Conservation (phyloP, 2,888 invertebrate species). For the Tipula unca region DNA sequence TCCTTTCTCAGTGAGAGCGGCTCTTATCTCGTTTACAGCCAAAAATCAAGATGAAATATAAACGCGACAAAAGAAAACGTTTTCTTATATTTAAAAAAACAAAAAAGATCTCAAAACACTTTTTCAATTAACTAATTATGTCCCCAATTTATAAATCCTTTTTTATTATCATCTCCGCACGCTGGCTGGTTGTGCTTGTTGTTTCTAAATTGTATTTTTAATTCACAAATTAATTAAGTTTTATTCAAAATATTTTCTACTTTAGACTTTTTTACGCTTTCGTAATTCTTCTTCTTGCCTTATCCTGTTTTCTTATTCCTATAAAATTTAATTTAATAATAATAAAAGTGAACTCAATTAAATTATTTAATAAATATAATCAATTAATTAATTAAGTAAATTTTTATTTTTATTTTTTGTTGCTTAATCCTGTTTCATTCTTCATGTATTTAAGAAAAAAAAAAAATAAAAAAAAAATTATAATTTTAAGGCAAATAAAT, state of each 20-base stretch:
- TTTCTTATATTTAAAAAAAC: too few relatives aligned
- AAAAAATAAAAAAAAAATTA: too few relatives aligned
- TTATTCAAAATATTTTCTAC: neutral
- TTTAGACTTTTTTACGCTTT: neutral
- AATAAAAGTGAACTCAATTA: neutral
- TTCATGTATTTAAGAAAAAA: neutral
- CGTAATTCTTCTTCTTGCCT: neutral
- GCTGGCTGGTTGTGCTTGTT: neutral
- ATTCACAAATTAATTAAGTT: neutral
- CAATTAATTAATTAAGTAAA: neutral
- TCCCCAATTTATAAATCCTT: neutral
- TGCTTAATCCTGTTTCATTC: neutral
- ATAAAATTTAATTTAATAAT: neutral
- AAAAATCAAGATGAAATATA: too few relatives aligned
- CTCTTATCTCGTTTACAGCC: too few relatives aligned
- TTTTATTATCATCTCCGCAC: neutral
- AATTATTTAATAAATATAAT: constrained; percentile 8
- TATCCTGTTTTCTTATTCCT: neutral
- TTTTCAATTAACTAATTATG: constrained; percentile 8
- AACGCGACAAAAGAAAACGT: too few relatives aligned
- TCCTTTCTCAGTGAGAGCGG: too few relatives aligned
- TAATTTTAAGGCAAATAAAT: neutral
- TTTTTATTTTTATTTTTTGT: neutral
- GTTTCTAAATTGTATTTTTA: neutral
- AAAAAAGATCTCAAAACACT: neutral